Evolutionary conservation across 1,140 invertebrate species (phyloP), one percentile per base, ranked within the genome.

Genomic region (Ceratitis capitata): DNA sequence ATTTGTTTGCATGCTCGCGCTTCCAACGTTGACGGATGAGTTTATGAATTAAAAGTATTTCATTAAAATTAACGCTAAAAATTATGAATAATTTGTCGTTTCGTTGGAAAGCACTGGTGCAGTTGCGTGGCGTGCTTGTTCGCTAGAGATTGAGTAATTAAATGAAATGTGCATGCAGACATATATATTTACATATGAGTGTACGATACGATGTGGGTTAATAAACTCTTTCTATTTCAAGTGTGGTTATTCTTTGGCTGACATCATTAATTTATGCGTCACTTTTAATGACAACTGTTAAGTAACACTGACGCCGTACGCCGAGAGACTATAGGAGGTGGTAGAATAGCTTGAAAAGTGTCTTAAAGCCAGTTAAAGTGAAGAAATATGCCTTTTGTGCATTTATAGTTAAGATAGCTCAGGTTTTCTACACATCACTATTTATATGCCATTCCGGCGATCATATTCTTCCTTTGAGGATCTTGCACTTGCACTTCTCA

Each of bases 21-120:
- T 69, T 56, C 19, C 29, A 69, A 69, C 32, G 61, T 35, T 69
- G 61, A 69, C 9, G 26, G 32, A 35, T 69, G 61, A 35, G 61
- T 69, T 69, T 35, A 29, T 69, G 16, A 69, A 69, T 69, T 35
- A 32, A 69, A 69, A 69, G 61, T 39, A 35, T 39, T 35, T 39
- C 32, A 35, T 69, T 69, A 19, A 39, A 69, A 69, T 35, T 69
- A 69, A 69, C 61, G 29, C 14, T 69, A 69, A 35, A 64, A 69
- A 69, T 69, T 69, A 69, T 69, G 61, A 69, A 69, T 39, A 69
- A 69, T 69, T 69, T 69, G 61, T 69, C 32, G 61, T 19, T 35
- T 10, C 29, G n/a, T 10, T 29, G 32, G 9, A 69, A 69, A n/a
- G n/a, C n/a, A n/a, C n/a, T n/a, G n/a, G n/a, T n/a, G 58, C 58